Evolutionary conservation across 2,797 vertebrate genomes (phyloP).

Genomic region (Glyptemys insculpta): DNA sequence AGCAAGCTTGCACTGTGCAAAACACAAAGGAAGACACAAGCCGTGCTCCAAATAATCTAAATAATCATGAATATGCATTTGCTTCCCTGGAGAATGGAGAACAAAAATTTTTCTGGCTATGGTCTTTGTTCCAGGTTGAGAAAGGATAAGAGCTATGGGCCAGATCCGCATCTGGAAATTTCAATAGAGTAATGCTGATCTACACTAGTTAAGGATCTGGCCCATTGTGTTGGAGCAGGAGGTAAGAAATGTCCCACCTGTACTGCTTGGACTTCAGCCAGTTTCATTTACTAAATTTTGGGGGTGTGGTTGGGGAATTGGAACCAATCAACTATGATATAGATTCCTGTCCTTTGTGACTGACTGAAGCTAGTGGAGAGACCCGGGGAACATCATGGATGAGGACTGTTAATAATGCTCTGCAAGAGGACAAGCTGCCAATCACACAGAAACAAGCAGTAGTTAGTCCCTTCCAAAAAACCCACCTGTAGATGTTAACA

Average conservation of each 20-base stretch:
- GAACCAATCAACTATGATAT: not conserved
- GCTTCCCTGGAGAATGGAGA: not conserved
- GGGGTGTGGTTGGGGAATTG: not conserved
- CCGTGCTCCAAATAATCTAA: not conserved
- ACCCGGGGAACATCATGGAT: not conserved
- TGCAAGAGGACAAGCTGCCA: not conserved
- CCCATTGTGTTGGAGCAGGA: not conserved
- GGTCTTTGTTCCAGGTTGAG: not conserved
- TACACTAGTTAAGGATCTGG: not conserved
- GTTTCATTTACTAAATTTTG: not conserved
- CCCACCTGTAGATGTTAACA: not conserved
- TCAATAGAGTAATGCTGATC: not conserved
- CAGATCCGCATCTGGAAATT: not conserved
- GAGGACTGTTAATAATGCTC: not conserved
- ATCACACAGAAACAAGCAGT: not conserved
- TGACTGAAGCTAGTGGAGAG: not conserved
- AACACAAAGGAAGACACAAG: not conserved
- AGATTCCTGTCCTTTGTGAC: not conserved
- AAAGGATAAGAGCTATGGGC: not conserved
- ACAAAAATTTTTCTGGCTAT: not conserved
- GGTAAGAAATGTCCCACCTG: not conserved
- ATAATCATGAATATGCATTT: not conserved
- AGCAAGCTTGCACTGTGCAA: not conserved
- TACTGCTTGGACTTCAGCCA: slow-evolving; percentile 16
- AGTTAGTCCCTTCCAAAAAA: not conserved